Conservation (phyloP, 1,140 invertebrate species). For the Lamellibrachia luymesi region DNA sequence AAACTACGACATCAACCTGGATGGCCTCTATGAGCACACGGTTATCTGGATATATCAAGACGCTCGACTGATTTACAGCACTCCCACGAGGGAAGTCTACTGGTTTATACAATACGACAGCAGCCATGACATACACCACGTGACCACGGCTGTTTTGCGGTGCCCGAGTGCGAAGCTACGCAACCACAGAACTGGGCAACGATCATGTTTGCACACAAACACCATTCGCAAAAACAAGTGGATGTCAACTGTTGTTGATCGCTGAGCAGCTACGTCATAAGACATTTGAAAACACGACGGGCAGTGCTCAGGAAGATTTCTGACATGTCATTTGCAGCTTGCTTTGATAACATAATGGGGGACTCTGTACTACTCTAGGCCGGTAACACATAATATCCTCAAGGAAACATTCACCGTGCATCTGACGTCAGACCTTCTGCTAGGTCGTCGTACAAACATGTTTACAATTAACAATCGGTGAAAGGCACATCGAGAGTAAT, state of each 20-base stretch:
- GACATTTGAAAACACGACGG: background rate
- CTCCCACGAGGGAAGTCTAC: background rate
- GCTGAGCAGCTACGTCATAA: background rate
- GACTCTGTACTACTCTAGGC: background rate
- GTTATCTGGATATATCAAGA: background rate
- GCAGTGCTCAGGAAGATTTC: background rate
- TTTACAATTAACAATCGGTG: background rate
- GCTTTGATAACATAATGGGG: no score
- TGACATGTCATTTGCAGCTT: background rate
- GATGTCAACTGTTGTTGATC: background rate
- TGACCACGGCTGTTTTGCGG: background rate
- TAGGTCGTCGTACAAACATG: background rate
- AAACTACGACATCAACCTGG: background rate
- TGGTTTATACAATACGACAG: no score
- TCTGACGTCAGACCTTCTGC: background rate
- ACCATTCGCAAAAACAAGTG: background rate
- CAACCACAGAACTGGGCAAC: background rate
- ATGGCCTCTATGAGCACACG: background rate
- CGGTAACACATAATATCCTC: background rate
- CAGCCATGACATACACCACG: background rate
- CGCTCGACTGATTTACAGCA: background rate
- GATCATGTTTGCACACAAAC: background rate
- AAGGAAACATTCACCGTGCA: background rate
- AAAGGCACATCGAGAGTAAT: background rate
- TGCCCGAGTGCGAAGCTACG: background rate